phyloP scores from a whole-genome alignment of 1,140 invertebrate species.

The Ceratosolen fusciceps region DNA sequence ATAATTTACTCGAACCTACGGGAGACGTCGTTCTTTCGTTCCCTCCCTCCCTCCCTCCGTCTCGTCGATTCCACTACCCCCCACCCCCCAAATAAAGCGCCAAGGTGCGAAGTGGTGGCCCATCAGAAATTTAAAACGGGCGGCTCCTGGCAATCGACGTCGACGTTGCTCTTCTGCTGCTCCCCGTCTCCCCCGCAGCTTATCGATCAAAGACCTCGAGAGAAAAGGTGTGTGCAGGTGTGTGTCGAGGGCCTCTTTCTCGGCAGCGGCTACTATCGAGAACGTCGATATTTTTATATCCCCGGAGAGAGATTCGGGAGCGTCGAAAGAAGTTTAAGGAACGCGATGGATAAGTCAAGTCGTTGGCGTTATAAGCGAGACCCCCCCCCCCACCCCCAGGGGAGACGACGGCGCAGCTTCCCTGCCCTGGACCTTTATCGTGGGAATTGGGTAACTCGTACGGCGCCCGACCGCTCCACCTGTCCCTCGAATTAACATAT shows the following conservation, averaged over 20 bases:
- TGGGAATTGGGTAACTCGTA: not conserved
- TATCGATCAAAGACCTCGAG: not conserved
- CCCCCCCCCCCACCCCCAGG: not conserved
- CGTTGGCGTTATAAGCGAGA: not conserved
- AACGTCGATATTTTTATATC: slow-evolving; percentile 2
- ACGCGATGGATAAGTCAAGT: not conserved
- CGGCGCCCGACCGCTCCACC: not conserved
- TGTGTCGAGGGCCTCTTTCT: not conserved
- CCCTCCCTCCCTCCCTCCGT: too few relatives aligned
- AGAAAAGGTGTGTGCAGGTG: not conserved
- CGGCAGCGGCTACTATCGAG: not conserved
- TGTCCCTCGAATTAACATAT: not conserved
- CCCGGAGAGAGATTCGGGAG: not conserved
- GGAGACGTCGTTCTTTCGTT: too few relatives aligned
- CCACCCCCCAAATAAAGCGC: not conserved
- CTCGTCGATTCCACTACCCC: not conserved
- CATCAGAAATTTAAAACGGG: not conserved
- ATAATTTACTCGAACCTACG: slow-evolving; percentile 33
- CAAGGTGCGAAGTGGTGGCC: not conserved
- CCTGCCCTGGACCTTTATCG: not conserved
- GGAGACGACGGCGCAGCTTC: not conserved
- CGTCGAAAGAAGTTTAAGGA: not conserved
- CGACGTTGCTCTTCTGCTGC: not conserved
- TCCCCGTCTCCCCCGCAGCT: not conserved
- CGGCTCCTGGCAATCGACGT: slow-evolving; percentile 1